These are phyloP conservation scores for Ammodytes marinus DNA, from an alignment of 2,113 vertebrate genomes.

Conservation along the genomic window DNA sequence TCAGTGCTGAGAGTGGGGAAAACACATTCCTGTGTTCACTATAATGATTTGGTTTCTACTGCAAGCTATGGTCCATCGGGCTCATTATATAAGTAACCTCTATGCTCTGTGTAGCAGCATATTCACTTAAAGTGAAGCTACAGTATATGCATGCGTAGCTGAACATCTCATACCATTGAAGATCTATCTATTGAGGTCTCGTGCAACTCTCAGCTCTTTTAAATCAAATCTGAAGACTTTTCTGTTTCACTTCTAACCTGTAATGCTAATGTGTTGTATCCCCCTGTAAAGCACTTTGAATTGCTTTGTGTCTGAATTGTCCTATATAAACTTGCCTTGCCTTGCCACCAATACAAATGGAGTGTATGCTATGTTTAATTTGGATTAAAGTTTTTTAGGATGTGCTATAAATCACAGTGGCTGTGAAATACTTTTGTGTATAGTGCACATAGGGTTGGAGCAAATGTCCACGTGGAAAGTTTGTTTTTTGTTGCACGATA, in stretches of 20 bases:
- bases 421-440: conserved; percentile 10
- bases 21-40: conserved; percentile 63
- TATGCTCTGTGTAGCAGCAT: neutral
- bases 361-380: conserved; percentile 1
- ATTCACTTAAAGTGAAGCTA: neutral
- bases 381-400: neutral
- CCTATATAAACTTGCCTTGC: too few relatives aligned
- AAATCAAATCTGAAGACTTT: too few relatives aligned
- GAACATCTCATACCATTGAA: neutral
- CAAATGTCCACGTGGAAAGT: conserved; percentile 1
- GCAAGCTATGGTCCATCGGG: neutral
- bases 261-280: too few relatives aligned
- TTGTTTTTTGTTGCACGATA: conserved; percentile 12
- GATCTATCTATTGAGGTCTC: neutral
- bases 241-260: too few relatives aligned
- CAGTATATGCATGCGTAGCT: neutral
- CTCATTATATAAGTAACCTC: neutral
- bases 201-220: too few relatives aligned
- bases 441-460: conserved; percentile 1
- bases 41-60: conserved; percentile 45
- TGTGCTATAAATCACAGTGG: conserved; percentile 16
- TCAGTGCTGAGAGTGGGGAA: conserved; percentile 21
- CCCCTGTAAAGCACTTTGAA: too few relatives aligned
- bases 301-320: too few relatives aligned
- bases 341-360: too few relatives aligned